phyloP scores from a whole-genome alignment of 1,140 invertebrate genomes.

The Bombus haemorrhoidalis region DNA sequence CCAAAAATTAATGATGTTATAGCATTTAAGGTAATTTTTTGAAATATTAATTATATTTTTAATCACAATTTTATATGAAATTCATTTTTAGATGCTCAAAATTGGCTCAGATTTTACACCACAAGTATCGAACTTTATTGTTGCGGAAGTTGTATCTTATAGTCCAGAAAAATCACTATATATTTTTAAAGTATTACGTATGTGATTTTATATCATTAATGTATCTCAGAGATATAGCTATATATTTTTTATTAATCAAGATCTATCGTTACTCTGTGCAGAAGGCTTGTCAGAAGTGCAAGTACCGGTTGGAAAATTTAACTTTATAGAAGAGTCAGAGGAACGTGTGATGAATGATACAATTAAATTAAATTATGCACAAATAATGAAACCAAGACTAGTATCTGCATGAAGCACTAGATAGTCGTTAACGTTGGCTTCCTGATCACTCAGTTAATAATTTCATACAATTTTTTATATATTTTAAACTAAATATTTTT shows the following conservation, averaged over 20 bases:
- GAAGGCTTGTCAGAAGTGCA: slow-evolving; percentile 63
- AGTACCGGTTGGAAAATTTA: slow-evolving; percentile 71
- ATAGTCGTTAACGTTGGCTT: rapidly evolving
- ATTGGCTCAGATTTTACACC: slow-evolving; percentile 69
- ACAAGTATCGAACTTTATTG: slow-evolving; percentile 67
- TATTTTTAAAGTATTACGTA: slow-evolving; percentile 64
- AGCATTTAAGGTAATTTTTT: slow-evolving; percentile 69
- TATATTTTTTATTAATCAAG: not conserved
- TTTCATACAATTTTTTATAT: not conserved
- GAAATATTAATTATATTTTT: not conserved
- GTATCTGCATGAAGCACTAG: not conserved
- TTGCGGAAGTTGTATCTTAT: slow-evolving; percentile 56
- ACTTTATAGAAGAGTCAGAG: slow-evolving; percentile 51
- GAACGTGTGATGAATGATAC: slow-evolving; percentile 83
- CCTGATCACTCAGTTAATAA: not conserved
- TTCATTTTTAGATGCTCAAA: slow-evolving; percentile 66
- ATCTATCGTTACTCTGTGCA: slow-evolving; percentile 38
- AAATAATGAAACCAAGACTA: slow-evolving; percentile 77
- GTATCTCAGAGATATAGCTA: not conserved
- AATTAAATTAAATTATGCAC: slow-evolving; percentile 87
- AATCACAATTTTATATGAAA: not conserved
- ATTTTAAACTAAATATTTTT: not conserved
- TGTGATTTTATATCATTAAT: slow-evolving; percentile 21
- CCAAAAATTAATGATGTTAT: slow-evolving; percentile 60
- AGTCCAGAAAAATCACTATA: slow-evolving; percentile 33